Conservation (phyloP, 92 coral and sea anemone genomes). For the Parazoanthus atlanticus region DNA sequence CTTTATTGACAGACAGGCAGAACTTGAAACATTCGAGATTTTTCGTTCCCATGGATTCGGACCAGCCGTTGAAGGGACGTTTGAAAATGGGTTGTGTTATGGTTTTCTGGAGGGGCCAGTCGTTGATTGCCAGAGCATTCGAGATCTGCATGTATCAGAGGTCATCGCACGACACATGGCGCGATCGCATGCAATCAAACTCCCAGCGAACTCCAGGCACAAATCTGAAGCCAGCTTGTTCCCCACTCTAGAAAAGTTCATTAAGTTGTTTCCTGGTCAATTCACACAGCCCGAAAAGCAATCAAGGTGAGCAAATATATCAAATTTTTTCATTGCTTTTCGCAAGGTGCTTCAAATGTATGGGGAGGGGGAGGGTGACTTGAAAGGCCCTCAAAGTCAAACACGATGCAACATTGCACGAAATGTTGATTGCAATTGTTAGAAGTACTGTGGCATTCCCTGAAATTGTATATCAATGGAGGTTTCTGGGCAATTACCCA, state of each 20-base stretch:
- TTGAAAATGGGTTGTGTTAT: constrained; percentile 84
- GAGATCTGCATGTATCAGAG: constrained; percentile 70
- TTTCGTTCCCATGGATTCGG: constrained; percentile 82
- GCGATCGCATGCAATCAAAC: constrained; percentile 76
- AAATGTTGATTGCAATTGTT: no score
- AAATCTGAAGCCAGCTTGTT: constrained; percentile 67
- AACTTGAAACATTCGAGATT: constrained; percentile 79
- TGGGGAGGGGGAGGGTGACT: no score
- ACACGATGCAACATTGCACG: no score
- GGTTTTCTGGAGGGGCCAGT: constrained; percentile 85
- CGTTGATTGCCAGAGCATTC: constrained; percentile 72
- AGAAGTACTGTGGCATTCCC: no score
- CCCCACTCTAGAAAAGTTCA: constrained; percentile 69
- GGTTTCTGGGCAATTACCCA: no score
- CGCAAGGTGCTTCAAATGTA: no score
- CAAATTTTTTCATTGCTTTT: no score
- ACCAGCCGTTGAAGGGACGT: constrained; percentile 84
- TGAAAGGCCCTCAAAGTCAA: no score
- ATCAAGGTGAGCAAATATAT: constrained; percentile 58
- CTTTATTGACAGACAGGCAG: constrained; percentile 88
- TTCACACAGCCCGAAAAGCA: constrained; percentile 75
- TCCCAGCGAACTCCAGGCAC: constrained; percentile 47
- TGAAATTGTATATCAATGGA: no score
- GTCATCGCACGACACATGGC: constrained; percentile 92
- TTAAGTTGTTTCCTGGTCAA: constrained; percentile 77